A percentile compares a stretch with the other conserved stretches of the same genome.
phyloP scores from a whole-genome alignment of 2,888 invertebrate species.

The Ellobium chinense region DNA sequence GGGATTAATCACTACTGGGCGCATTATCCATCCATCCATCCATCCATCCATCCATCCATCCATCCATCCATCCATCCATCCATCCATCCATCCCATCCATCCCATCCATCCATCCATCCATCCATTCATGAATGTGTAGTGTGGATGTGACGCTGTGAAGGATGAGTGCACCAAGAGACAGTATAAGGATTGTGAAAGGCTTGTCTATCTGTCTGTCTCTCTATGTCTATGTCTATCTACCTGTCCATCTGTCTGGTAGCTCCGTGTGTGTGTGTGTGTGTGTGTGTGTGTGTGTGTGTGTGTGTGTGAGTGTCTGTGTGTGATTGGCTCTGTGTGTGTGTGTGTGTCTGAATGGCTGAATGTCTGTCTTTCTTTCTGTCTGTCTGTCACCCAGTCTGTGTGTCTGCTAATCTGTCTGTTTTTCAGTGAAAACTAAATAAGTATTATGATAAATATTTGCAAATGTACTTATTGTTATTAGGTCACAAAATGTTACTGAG shows the following conservation, averaged over 20 bases:
- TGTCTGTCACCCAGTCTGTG: background rate
- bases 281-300: background rate
- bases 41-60: background rate
- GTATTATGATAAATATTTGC: no score
- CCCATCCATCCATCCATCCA: no score
- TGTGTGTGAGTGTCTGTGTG: background rate
- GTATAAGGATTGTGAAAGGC: no score
- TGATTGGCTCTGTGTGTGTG: background rate
- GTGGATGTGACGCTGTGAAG: no score
- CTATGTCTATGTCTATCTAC: background rate
- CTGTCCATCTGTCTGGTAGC: background rate
- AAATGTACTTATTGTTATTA: background rate
- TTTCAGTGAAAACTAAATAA: no score
- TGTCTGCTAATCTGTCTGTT: background rate
- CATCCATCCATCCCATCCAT: no score
- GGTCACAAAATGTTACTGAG: no score
- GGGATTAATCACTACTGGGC: no score
- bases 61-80: background rate
- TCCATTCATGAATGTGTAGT: no score
- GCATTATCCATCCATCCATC: background rate
- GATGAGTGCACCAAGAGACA: no score
- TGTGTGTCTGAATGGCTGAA: background rate
- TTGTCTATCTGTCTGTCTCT: background rate
- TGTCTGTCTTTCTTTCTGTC: background rate
- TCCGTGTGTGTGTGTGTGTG: background rate